These are phyloP conservation scores for Laspeyria flexula DNA, from an alignment of 2,888 invertebrate species.

Conservation along the genomic window DNA sequence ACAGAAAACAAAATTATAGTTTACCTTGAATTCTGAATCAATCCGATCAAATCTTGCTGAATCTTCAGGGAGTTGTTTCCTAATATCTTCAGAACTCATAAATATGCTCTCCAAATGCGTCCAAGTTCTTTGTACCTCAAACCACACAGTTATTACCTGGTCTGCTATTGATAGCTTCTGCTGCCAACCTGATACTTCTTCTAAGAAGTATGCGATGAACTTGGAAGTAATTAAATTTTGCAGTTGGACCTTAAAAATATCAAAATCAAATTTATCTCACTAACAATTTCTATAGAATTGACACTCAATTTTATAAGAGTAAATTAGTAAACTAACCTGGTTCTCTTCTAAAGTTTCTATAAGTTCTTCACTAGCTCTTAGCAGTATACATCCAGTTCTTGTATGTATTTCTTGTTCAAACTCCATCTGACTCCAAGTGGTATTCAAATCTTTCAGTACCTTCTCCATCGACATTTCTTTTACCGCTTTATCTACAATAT, in stretches of 20 bases:
- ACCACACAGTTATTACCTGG: slow-evolving; percentile 96
- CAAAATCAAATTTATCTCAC: neutral
- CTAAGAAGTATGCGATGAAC: slow-evolving; percentile 97
- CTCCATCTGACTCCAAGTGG: slow-evolving; percentile 97
- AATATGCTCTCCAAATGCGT: slow-evolving; percentile 98
- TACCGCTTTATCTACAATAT: slow-evolving; percentile 98
- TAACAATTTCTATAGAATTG: too few relatives aligned
- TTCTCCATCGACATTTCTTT: slow-evolving; percentile 99
- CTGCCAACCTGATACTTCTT: slow-evolving; percentile 98
- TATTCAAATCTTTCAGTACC: slow-evolving; percentile 94
- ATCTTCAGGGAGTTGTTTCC: slow-evolving; percentile 97
- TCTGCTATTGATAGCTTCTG: slow-evolving; percentile 96
- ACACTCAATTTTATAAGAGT: too few relatives aligned
- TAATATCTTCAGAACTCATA: slow-evolving; percentile 98
- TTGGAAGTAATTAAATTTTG: slow-evolving; percentile 99
- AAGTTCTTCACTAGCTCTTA: slow-evolving; percentile 97
- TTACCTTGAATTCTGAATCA: slow-evolving; percentile 95
- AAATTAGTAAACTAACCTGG: slow-evolving; percentile 87
- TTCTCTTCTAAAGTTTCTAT: slow-evolving; percentile 99
- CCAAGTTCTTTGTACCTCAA: slow-evolving; percentile 99
- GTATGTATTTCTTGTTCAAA: slow-evolving; percentile 96
- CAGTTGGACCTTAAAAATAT: slow-evolving; percentile 90
- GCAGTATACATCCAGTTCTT: slow-evolving; percentile 93
- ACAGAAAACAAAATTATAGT: neutral
- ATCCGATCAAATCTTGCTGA: slow-evolving; percentile 96